phyloP scores from a whole-genome alignment of 2,113 vertebrate species.

The Athene cunicularia region DNA sequence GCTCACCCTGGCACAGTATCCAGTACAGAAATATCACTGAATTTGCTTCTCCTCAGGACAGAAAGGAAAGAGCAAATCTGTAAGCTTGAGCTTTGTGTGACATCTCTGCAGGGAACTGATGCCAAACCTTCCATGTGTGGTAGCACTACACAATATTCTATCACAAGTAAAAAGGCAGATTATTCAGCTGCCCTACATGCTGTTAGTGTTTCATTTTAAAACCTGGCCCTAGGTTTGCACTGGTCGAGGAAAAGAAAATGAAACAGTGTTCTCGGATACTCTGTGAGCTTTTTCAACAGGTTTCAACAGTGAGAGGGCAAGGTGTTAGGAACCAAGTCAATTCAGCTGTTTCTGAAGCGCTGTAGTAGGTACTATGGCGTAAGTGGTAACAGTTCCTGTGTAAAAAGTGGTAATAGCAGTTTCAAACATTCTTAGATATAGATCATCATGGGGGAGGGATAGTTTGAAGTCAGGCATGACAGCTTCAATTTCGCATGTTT shows the following conservation, averaged over 20 bases:
- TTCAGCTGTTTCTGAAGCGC: neutral
- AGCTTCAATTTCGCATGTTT: neutral
- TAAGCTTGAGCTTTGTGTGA: neutral
- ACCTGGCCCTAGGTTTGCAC: neutral
- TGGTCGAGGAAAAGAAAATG: neutral
- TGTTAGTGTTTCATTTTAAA: neutral
- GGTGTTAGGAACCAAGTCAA: neutral
- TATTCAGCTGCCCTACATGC: neutral
- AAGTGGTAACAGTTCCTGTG: neutral
- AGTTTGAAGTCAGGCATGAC: neutral
- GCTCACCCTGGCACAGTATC: neutral
- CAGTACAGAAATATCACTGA: neutral
- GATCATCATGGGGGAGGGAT: rapidly evolving
- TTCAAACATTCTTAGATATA: neutral
- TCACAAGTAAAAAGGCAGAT: neutral
- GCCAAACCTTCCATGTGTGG: neutral
- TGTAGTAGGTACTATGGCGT: neutral
- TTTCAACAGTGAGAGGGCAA: neutral
- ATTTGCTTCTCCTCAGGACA: too few species aligned
- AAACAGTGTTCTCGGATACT: neutral
- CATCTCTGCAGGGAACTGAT: neutral
- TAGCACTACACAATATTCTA: neutral
- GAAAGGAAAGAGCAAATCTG: neutral
- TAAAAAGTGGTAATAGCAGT: rapidly evolving
- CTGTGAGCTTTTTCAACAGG: neutral